Conservation (phyloP, 2,113 vertebrate species). For the Albula goreensis region DNA sequence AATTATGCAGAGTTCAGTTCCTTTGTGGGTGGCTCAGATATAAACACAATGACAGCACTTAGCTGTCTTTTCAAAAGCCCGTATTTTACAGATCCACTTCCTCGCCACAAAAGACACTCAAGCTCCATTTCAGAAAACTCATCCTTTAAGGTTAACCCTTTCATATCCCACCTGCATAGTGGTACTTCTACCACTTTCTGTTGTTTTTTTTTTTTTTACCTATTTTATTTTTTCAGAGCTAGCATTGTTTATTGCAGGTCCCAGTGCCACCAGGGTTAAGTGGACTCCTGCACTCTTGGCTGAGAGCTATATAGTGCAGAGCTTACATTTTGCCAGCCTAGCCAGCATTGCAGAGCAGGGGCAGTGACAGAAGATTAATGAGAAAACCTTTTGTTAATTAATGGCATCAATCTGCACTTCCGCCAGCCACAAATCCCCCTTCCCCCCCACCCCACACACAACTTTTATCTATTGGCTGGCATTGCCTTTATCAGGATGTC, state of each 20-base stretch:
- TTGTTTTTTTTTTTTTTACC: not conserved
- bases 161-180: not conserved
- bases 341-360: slow-evolving; percentile 43
- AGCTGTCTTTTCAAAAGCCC: not conserved
- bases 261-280: slow-evolving; percentile 31
- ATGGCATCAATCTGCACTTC: slow-evolving; percentile 28
- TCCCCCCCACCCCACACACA: not conserved
- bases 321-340: slow-evolving; percentile 9
- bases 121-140: not conserved
- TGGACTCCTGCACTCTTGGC: slow-evolving; percentile 30
- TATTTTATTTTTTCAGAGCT: not conserved
- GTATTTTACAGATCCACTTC: not conserved
- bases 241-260: too few relatives aligned
- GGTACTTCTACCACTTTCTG: not conserved
- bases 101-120: not conserved
- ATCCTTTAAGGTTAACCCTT: not conserved
- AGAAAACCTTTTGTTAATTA: slow-evolving; percentile 47
- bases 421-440: too few relatives aligned
- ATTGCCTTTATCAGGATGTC: slow-evolving; percentile 44
- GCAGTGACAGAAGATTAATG: slow-evolving; percentile 57
- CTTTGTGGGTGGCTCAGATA: not conserved
- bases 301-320: slow-evolving; percentile 34
- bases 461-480: slow-evolving; percentile 50
- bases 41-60: slow-evolving; percentile 13
- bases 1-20: slow-evolving; percentile 4